A percentile compares a stretch with the other conserved stretches of the same genome.
These are phyloP conservation scores for Drosophila nr. perissopoda DNA, from an alignment of 2,888 invertebrate species.

Conservation along the genomic window DNA sequence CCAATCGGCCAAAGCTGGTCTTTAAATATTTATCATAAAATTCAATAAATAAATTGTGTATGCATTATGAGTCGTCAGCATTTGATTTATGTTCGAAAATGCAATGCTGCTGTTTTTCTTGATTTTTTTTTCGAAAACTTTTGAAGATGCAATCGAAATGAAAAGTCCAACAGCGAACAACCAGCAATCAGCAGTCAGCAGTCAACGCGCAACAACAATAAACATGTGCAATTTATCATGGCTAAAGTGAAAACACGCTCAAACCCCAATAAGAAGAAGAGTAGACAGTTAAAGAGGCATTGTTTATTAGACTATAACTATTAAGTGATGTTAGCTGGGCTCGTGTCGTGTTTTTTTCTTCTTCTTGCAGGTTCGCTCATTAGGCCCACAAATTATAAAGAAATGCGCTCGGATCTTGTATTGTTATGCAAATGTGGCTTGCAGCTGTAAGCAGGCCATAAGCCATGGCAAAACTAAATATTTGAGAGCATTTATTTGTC, in stretches of 20 bases:
- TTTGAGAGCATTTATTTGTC: constrained; percentile 15
- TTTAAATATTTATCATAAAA: constrained; percentile 44
- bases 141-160: constrained; percentile 63
- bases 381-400: constrained; percentile 57
- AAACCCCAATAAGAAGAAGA: constrained; percentile 15
- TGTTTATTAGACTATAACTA: constrained; percentile 72
- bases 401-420: constrained; percentile 23
- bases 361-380: constrained; percentile 48
- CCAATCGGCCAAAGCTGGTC: constrained; percentile 38
- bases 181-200: constrained; percentile 27
- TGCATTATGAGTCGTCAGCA: constrained; percentile 66
- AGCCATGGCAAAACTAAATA: constrained; percentile 42
- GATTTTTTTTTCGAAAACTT: constrained; percentile 3
- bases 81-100: constrained; percentile 73
- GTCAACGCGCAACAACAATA: constrained; percentile 34
- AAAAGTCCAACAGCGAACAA: constrained; percentile 44
- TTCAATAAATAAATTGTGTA: constrained; percentile 68
- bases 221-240: constrained; percentile 72
- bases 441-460: constrained; percentile 29
- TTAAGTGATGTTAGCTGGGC: constrained; percentile 50
- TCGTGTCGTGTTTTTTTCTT: background rate
- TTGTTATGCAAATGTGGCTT: constrained; percentile 58
- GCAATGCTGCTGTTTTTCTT: constrained; percentile 39
- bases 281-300: constrained; percentile 47
- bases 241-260: constrained; percentile 67